These are phyloP conservation scores for Eupsilia transversa DNA, from an alignment of 2,888 invertebrate species.

Conservation along the genomic window DNA sequence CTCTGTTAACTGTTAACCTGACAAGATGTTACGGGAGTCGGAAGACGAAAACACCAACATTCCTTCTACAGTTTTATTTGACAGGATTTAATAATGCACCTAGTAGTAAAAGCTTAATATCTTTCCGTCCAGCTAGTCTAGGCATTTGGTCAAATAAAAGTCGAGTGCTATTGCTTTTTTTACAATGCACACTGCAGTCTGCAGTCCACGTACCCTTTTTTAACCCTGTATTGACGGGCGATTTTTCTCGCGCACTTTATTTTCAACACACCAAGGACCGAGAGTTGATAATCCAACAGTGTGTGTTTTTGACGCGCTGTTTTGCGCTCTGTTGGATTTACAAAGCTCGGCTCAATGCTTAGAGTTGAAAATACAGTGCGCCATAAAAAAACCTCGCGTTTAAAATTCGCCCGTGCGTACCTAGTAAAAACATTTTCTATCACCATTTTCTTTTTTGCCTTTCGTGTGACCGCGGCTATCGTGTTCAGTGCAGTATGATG, in stretches of 20 bases:
- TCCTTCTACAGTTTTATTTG: neutral
- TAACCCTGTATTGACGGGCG: too few relatives aligned
- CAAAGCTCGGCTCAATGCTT: neutral
- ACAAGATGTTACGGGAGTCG: neutral
- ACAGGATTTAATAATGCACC: neutral
- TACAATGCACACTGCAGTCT: neutral
- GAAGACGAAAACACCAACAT: neutral
- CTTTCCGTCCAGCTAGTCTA: neutral
- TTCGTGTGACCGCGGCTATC: constrained; percentile 47
- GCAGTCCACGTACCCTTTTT: too few relatives aligned
- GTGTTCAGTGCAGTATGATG: constrained; percentile 29
- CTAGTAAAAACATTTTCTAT: neutral
- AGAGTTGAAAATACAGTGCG: neutral
- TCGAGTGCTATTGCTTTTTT: neutral
- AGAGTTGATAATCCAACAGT: neutral
- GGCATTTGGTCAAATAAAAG: neutral
- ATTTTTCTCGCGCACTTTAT: too few relatives aligned
- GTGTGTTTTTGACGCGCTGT: neutral
- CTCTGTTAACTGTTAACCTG: neutral
- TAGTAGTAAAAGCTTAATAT: neutral
- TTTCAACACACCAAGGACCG: too few relatives aligned
- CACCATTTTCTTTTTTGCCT: constrained; percentile 19
- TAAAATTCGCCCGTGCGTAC: neutral
- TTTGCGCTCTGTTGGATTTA: neutral
- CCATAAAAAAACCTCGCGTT: neutral